These are phyloP conservation scores for Heteromyza rotundicornis DNA, from an alignment of 2,888 invertebrate species.

Conservation along the genomic window DNA sequence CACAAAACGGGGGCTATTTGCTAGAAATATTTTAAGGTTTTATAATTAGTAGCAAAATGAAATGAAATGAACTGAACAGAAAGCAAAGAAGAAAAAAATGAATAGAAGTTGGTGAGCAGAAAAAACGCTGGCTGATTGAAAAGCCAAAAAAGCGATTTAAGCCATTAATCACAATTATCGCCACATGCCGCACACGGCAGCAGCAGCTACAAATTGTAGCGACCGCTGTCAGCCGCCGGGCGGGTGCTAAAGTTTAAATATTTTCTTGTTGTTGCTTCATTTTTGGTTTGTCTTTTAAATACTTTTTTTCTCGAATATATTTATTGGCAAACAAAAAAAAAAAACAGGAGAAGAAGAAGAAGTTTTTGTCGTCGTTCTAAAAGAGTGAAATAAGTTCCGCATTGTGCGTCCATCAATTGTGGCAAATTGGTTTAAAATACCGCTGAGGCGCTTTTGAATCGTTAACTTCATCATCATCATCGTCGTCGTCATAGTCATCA, in stretches of 20 bases:
- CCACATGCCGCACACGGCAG: constrained; percentile 45
- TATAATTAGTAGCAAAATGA: constrained; percentile 20
- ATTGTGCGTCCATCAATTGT: constrained; percentile 2
- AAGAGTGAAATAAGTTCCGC: neutral
- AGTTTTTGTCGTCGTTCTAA: neutral
- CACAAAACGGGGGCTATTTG: neutral
- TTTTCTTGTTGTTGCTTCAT: too few species aligned
- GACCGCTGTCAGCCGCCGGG: constrained; percentile 18
- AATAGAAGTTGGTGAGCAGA: too few species aligned
- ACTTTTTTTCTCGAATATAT: constrained; percentile 30
- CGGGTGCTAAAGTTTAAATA: constrained; percentile 13
- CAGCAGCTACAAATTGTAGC: constrained; percentile 19
- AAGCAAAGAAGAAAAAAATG: too few species aligned
- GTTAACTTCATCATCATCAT: too few species aligned
- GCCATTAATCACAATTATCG: constrained; percentile 59
- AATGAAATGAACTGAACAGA: too few species aligned
- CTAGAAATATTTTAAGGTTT: neutral
- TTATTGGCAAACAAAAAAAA: constrained; percentile 22
- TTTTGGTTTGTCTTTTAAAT: neutral
- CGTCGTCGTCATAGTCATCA: too few species aligned
- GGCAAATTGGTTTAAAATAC: constrained; percentile 9
- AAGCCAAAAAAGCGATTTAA: constrained; percentile 37
- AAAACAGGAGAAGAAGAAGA: neutral
- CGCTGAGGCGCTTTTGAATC: neutral
- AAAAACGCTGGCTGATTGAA: constrained; percentile 23